Conservation (phyloP, 1,140 invertebrate species). For the Physella acuta region DNA sequence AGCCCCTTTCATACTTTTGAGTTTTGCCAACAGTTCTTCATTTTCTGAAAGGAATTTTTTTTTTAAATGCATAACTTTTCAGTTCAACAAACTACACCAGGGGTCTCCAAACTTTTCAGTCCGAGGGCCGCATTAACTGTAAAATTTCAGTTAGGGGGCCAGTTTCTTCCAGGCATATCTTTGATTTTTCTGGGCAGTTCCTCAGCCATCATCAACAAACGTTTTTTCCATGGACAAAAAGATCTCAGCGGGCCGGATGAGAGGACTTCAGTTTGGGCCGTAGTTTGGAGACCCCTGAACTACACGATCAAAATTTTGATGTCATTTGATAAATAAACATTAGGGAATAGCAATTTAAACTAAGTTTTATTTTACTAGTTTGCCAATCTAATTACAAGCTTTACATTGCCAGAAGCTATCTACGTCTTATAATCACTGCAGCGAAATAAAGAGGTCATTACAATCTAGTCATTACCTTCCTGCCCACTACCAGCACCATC, state of each 20-base stretch:
- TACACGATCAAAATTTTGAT: neutral
- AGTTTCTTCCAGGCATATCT: no score
- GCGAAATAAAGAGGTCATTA: neutral
- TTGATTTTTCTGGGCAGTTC: no score
- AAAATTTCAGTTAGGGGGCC: no score
- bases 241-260: no score
- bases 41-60: slow-evolving; percentile 37
- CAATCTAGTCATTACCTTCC: neutral
- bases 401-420: neutral
- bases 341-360: neutral
- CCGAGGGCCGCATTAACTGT: no score
- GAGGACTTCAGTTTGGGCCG: neutral
- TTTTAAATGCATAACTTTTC: neutral
- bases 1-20: slow-evolving; percentile 53
- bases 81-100: no score
- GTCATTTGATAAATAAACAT: neutral
- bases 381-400: neutral
- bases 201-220: neutral
- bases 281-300: no score
- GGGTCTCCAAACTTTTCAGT: no score
- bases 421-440: neutral
- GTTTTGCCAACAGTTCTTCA: slow-evolving; percentile 42
- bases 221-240: no score
- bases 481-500: slow-evolving; percentile 3
- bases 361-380: neutral